Percentiles rank a stretch among this genome's conserved stretches.
These are phyloP conservation scores for Lutjanus campechanus DNA, from an alignment of 2,797 vertebrate species.

Conservation along the genomic window DNA sequence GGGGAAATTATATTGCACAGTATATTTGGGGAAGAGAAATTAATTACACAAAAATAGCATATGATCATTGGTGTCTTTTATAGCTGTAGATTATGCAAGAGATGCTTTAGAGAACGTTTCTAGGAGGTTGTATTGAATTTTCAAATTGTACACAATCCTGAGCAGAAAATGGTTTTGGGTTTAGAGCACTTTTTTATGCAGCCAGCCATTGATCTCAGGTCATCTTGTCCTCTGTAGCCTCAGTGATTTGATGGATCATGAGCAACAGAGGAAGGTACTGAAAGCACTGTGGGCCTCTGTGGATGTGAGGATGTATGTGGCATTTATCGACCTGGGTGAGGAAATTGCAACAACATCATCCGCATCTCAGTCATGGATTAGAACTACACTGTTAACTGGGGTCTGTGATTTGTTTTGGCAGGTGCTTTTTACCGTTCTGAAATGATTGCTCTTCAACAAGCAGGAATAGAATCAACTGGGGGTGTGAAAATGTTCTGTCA, in stretches of 20 bases:
- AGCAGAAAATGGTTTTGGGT: constrained; percentile 21
- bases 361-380: constrained; percentile 35
- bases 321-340: constrained; percentile 38
- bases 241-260: constrained; percentile 51
- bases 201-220: constrained; percentile 35
- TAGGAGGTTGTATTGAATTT: constrained; percentile 25
- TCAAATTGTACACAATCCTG: constrained; percentile 20
- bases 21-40: not conserved
- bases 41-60: not conserved
- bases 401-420: constrained; percentile 49
- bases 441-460: constrained; percentile 46
- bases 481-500: constrained; percentile 31
- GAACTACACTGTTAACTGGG: constrained; percentile 6
- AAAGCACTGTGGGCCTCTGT: constrained; percentile 25
- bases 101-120: constrained; percentile 23
- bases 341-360: constrained; percentile 39
- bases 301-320: constrained; percentile 27
- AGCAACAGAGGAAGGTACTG: constrained; percentile 40
- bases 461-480: constrained; percentile 36
- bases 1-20: not conserved
- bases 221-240: constrained; percentile 28
- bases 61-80: constrained; percentile 15
- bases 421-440: constrained; percentile 40
- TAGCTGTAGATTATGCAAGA: constrained; percentile 1
- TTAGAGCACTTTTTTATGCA: constrained; percentile 26